Evolutionary conservation across 2,113 vertebrate genomes (phyloP).

Genomic region (Chinchilla lanigera): DNA sequence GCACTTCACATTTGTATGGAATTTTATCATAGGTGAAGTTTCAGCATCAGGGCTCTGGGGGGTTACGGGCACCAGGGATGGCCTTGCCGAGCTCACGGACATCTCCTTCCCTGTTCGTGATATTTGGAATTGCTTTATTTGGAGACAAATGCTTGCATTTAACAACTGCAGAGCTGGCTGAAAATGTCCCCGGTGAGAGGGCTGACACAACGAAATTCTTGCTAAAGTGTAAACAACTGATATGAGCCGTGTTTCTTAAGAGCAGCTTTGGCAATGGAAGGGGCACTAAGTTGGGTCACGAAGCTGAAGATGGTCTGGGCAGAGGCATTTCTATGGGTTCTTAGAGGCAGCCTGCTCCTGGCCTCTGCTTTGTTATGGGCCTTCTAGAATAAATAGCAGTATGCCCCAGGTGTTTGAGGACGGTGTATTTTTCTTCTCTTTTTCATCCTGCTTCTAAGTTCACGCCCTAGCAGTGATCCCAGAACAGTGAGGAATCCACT

Average conservation of each 20-base stretch:
- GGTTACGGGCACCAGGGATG: not conserved
- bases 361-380: not conserved
- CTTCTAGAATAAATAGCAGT: not conserved
- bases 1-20: not conserved
- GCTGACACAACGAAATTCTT: slow-evolving; percentile 63
- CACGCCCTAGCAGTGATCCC: not conserved
- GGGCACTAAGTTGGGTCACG: not conserved
- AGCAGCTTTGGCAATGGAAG: slow-evolving; percentile 15
- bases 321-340: not conserved
- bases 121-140: slow-evolving; percentile 4
- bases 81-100: not conserved
- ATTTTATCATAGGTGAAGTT: not conserved
- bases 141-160: slow-evolving; percentile 67
- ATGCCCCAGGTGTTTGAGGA: not conserved
- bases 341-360: not conserved
- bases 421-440: not conserved
- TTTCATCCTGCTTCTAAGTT: not conserved
- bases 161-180: slow-evolving; percentile 44
- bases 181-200: not conserved
- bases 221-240: slow-evolving; percentile 70
- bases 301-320: not conserved
- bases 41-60: not conserved
- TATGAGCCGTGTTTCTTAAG: slow-evolving; percentile 18
- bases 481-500: not conserved
- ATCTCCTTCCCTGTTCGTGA: not conserved